These are phyloP conservation scores for Umimayanthus chanpuru DNA, from an alignment of 92 coral and sea anemone genomes.

Conservation along the genomic window DNA sequence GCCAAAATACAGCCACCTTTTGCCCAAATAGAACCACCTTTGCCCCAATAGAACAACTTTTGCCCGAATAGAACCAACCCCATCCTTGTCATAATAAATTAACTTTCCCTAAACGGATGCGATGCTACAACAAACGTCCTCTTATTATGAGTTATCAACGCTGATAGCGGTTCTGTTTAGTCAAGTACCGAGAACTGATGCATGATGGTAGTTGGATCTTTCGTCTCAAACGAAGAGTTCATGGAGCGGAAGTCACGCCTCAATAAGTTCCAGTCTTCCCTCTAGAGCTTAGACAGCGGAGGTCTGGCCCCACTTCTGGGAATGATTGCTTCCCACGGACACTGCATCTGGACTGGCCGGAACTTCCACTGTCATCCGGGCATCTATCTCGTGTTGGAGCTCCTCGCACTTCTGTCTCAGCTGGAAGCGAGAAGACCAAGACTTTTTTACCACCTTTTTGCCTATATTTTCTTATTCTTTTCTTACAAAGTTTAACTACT, in stretches of 20 bases:
- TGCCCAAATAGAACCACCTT: too few species aligned
- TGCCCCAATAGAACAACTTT: too few species aligned
- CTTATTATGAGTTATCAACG: not conserved
- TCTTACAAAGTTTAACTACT: too few species aligned
- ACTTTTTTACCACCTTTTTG: not conserved
- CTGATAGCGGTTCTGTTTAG: not conserved
- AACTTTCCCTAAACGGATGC: not conserved
- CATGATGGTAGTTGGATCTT: not conserved
- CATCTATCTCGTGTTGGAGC: conserved; percentile 88
- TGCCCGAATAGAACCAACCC: too few species aligned
- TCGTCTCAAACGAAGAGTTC: not conserved
- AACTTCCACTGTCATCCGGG: conserved; percentile 91
- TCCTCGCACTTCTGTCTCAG: conserved; percentile 96
- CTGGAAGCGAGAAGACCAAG: conserved; percentile 47
- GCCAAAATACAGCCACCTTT: too few species aligned
- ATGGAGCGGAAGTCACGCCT: not conserved
- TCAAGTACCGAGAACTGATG: not conserved
- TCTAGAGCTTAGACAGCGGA: conserved; percentile 69
- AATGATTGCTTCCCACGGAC: conserved; percentile 86
- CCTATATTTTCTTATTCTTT: too few species aligned
- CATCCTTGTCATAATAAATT: too few species aligned
- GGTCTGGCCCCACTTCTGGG: conserved; percentile 82
- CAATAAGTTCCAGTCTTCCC: not conserved
- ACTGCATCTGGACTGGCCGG: conserved; percentile 93
- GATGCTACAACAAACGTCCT: not conserved